Evolutionary conservation across 23 tunicate species (phyloP), one percentile per base, ranked within the genome.

Genomic region (Clavelina lepadiformis): DNA sequence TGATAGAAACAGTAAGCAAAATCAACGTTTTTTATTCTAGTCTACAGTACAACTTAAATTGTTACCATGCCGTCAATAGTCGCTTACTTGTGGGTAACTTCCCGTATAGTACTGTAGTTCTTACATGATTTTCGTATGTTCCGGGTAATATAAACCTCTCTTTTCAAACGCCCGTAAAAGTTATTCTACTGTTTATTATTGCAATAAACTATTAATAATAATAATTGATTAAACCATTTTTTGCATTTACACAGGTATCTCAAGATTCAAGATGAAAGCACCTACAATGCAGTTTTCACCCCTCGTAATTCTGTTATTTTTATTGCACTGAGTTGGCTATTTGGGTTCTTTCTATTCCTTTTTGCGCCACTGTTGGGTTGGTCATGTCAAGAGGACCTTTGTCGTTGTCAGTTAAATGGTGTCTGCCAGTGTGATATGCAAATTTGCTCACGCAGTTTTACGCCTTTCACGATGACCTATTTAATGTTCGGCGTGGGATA

Each of bases 401-500:
- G 81, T 36, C 11, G 4, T 2, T 75, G 81, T 50, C 61, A 63
- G 5, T 8, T 2, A 1, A 58, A 69, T 15, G 38, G 56, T 26
- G 52, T 52, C 51, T 67, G 75, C 25, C 5, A n/a, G 19, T 80
- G 87, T 37, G 72, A 52, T 33, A 30, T 31, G 8, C n/a, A 28
- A 3, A n/a, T 41, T 26, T 80, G 87, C 38, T 71, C 78, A 5
- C 65, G 57, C 53, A 54, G 66, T 35, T 80, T 80, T 25, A 58
- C 67, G 15, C 87, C 87, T 2, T 80, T 80, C 34, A 71, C 78
- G 23, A 73, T 59, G 67, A 27, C 62, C 3, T 80, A 80, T 31
- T 19, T 80, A 18, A 34, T 51, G 1, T 44, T 54, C 24, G 72
- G 76, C 2, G 51, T 63, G 1, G 34, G 35, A 1, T 71, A 71